Evolutionary conservation across 2,113 vertebrate genomes (phyloP), one percentile per base, ranked within the genome.

Genomic region (Rostratula benghalensis): DNA sequence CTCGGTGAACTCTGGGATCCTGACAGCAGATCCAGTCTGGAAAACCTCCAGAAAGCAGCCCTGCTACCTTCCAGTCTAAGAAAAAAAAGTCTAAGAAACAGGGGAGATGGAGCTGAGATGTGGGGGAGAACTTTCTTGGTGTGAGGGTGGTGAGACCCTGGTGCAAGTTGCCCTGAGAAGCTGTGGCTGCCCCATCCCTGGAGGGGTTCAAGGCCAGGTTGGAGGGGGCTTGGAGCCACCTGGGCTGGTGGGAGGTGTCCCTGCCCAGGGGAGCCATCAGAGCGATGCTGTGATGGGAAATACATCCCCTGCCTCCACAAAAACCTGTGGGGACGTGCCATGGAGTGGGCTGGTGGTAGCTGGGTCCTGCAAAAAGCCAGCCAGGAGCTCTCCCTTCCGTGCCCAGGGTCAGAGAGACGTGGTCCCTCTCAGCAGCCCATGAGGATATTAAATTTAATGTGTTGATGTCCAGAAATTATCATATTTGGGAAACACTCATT

Each of bases 401-500:
- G 33, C 37, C 2, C 5, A 12, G 82, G 67, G 51, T 84, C 78
- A 46, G 54, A 27, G 94, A 61, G 77, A 33, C 51, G 70, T 27
- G 18, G 39, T 68, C 37, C 61, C 69, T 63, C 87, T 57, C 56
- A 8, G 65, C 5, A 71, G 69, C 83, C 84, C 45, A 5, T 7
- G 41, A 89, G 87, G 71, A 46, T 90, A 75, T 91, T 89, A 76
- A 94, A 90, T 93, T 75, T 83, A 87, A 89, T 89, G 94, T 82
- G 75, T 33, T 10, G 83, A 78, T 91, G 88, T 89, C 94, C 77
- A 70, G 85, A 88, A 87, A 96, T 96, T 85, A 93, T 94, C 95
- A 69, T 96, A 81, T 94, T 81, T 96, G 90, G 95, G 94, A 95
- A 95, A 80, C 74, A 22, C 67, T 96, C 96, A 83, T 97, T 97